Evolutionary conservation across 2,113 vertebrate genomes (phyloP).

Genomic region (Myxocyprinus asiaticus): DNA sequence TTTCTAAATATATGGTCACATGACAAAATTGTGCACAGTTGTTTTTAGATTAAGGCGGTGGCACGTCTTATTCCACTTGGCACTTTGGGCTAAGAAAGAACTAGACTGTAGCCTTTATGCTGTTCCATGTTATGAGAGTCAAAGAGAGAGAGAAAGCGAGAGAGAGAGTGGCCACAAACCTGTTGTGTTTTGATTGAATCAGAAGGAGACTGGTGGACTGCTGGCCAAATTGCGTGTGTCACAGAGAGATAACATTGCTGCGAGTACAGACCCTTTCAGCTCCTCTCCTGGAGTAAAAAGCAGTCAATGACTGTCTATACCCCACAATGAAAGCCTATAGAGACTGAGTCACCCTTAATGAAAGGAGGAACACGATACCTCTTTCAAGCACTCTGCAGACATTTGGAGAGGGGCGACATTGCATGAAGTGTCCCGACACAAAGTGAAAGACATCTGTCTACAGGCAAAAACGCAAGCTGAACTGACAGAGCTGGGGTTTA

Average conservation of each 20-base stretch:
- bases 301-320: conserved; percentile 35
- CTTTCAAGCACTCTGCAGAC: conserved; percentile 40
- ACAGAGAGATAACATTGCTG: conserved; percentile 50
- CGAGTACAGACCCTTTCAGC: conserved; percentile 36
- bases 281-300: conserved; percentile 42
- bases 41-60: no score
- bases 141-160: not conserved
- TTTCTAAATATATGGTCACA: no score
- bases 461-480: conserved; percentile 11
- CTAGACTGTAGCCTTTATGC: not conserved
- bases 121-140: not conserved
- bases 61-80: no score
- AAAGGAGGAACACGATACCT: conserved; percentile 32
- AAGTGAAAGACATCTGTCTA: conserved; percentile 11
- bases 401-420: conserved; percentile 29
- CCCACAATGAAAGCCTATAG: conserved; percentile 23
- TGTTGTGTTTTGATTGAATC: conserved; percentile 55
- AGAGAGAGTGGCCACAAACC: conserved; percentile 18
- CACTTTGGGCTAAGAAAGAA: no score
- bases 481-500: not conserved
- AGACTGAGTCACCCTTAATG: conserved; percentile 46
- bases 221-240: conserved; percentile 44
- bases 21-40: no score
- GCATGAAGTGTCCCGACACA: conserved; percentile 17
- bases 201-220: conserved; percentile 28